Evolutionary conservation across 2,113 vertebrate species (phyloP), one percentile per base, ranked within the genome.

Genomic region (Rhea americana): DNA sequence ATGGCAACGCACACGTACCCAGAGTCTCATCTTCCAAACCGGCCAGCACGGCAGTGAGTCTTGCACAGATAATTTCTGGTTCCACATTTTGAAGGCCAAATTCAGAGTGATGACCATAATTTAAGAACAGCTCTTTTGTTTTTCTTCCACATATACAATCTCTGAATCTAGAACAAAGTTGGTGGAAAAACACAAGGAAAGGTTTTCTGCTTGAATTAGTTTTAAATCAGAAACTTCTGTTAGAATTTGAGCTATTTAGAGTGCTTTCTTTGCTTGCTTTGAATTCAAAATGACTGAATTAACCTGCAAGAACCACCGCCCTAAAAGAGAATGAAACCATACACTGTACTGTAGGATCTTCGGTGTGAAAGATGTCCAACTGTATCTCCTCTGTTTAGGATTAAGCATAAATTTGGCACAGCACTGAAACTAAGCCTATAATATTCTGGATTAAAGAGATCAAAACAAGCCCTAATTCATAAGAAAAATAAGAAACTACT

Each of bases 11-110:
- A 47, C 41, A 16, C n/a, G 0, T 13, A 21, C 19, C 71, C 51
- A 2, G 9, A 3, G 22, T 9, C 84, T 6, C 18, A 13, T 4
- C 8, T 37, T 1, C 8, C 56, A 6, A 12, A 5, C n/a, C 0
- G 5, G 8, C 9, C 6, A 15, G 80, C 39, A 7, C 19, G 3
- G 26, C 50, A 6, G 7, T 4, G 28, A 32, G 28, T 58, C 32
- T 14, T 5, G 19, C 28, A 12, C 6, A 6, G 37, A 10, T 48
- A 0, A 22, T 35, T n/a, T 20, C 41, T 18, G 11, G 35, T 30
- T 30, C 56, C 24, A 0, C 14, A 8, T 18, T 15, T 16, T 5
- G 45, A 62, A 58, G 11, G 43, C 15, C 5, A 67, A 72, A 48
- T 43, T 56, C 25, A 45, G 11, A 37, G 32, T 0, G 7, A 35